Base-by-base conservation (phyloP, 2,888 invertebrate genomes). In the Perithous albicinctus region DNA sequence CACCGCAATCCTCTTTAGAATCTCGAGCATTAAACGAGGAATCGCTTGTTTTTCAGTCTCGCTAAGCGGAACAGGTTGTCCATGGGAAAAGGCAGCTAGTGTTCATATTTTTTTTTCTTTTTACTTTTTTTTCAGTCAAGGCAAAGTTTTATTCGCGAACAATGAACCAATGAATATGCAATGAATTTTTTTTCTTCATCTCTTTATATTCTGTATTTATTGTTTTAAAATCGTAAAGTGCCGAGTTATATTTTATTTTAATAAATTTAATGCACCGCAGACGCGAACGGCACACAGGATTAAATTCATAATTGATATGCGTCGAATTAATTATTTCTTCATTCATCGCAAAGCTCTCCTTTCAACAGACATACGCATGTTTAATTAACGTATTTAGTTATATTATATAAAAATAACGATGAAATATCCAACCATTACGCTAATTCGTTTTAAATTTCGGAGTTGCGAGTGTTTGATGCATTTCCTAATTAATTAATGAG, bases 131-230 rank as follows among this genome's bases (percentile, higher is more conserved):
- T 61, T 78, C 76, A 41, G 72, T 75, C 72, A 26, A 79, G 64
- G 69, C 43, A 35, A 73, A 61, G 54, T 15, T 43, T 41, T n/a
- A 38, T 18, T 1, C 35, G 46, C 51, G 35, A 78, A 85, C 82
- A 81, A 85, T 83, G 41, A 77, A 70, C 48, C 61, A 38, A 67
- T 82, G 79, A 84, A 84, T 85, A 82, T 79, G 77, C 61, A 85
- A 78, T 43, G 51, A 67, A 69, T 75, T 73, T 74, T 29, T 32
- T 75, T 66, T 69, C 78, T 35, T 74, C 35, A 32, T 72, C 72
- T 54, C 63, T 41, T 56, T 67, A 78, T 32, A 79, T 51, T 69
- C 51, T 10, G 15, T 54, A 51, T 73, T 72, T 48, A 12, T 43
- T 8, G 15, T 32, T 54, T 29, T 41, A 41, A 46, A 38, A 64